Evolutionary conservation across 2,888 invertebrate genomes (phyloP).

Genomic region (Diachrysia chrysitis): DNA sequence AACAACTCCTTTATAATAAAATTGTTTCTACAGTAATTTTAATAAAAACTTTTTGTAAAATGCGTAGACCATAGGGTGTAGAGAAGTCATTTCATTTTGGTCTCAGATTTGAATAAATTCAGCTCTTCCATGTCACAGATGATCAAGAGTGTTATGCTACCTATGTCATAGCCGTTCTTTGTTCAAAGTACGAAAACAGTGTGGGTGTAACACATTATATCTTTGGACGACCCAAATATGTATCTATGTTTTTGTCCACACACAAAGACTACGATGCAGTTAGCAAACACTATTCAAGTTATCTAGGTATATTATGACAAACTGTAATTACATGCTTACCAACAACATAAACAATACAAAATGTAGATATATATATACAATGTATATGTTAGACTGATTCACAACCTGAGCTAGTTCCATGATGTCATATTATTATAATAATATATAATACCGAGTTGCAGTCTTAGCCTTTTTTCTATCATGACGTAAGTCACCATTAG

Average conservation of each 20-base stretch:
- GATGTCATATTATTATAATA: background rate
- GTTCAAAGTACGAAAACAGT: background rate
- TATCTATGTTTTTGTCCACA: background rate
- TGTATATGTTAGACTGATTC: conserved; percentile 3
- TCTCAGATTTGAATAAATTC: no score
- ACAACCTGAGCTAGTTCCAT: conserved; percentile 4
- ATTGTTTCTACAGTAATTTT: background rate
- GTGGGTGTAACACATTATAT: background rate
- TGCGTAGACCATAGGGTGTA: no score
- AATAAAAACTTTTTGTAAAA: no score
- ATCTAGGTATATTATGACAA: no score
- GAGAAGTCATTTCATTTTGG: no score
- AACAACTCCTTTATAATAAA: background rate
- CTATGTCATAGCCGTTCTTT: background rate
- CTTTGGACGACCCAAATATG: background rate
- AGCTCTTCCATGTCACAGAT: no score
- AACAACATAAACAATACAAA: background rate
- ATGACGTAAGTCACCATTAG: conserved; percentile 3
- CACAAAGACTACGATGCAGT: background rate
- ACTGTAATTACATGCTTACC: background rate
- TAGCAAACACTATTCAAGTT: background rate
- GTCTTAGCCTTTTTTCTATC: background rate
- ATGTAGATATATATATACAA: background rate
- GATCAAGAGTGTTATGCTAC: background rate
- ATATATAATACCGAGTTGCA: background rate